These are phyloP conservation scores for Temnothorax curvispinosus DNA, from an alignment of 1,140 invertebrate genomes.

Conservation along the genomic window DNA sequence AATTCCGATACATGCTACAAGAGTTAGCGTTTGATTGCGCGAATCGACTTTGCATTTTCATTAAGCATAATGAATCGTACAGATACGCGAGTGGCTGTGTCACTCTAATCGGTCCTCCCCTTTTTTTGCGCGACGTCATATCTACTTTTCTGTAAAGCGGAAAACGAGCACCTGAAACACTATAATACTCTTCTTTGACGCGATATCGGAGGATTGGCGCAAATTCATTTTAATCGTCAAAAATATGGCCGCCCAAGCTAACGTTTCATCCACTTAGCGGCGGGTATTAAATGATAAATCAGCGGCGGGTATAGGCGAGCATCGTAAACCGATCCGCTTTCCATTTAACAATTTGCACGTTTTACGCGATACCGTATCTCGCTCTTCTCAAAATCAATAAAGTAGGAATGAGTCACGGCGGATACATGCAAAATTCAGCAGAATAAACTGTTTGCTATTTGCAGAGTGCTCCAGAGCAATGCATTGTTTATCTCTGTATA, in stretches of 20 bases:
- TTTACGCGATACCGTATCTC: conserved; percentile 40
- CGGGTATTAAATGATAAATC: conserved; percentile 61
- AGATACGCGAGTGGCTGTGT: neutral
- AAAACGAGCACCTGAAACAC: neutral
- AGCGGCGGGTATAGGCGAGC: conserved; percentile 17
- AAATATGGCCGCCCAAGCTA: conserved; percentile 35
- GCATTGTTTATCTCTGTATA: conserved; percentile 36
- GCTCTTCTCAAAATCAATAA: conserved; percentile 56
- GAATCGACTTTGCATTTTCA: conserved; percentile 55
- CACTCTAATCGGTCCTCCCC: neutral
- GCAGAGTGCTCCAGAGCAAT: conserved; percentile 13
- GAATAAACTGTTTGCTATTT: conserved; percentile 47
- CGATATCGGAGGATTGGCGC: conserved; percentile 28
- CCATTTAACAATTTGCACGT: conserved; percentile 57
- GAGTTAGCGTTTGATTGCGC: conserved; percentile 57
- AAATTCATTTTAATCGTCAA: conserved; percentile 47
- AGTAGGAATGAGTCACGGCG: conserved; percentile 43
- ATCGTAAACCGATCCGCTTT: conserved; percentile 51
- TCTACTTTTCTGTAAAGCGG: neutral
- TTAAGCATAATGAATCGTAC: conserved; percentile 6
- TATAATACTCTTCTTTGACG: conserved; percentile 22
- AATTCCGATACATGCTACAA: conserved; percentile 63
- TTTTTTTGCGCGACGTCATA: conserved; percentile 6
- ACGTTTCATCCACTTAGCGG: conserved; percentile 46
- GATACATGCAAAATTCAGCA: conserved; percentile 37